phyloP scores from a whole-genome alignment of 1,140 invertebrate species.

The Callitettix versicolor region DNA sequence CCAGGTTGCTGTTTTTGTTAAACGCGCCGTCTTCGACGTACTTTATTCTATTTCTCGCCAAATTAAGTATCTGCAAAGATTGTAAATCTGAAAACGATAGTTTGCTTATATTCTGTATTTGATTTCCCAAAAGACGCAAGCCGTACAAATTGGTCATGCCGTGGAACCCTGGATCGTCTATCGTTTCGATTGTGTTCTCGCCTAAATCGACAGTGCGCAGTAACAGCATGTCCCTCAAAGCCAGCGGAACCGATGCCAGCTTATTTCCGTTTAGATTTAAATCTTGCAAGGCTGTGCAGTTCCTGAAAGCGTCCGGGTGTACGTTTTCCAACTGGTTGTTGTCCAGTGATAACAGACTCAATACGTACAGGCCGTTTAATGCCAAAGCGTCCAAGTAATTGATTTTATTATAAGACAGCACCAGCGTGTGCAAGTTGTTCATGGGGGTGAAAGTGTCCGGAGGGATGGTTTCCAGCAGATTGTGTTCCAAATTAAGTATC shows the following conservation, averaged over 20 bases:
- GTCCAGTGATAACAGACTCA: slow-evolving; percentile 66
- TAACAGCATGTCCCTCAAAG: slow-evolving; percentile 60
- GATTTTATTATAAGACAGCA: slow-evolving; percentile 68
- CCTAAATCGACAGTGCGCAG: slow-evolving; percentile 69
- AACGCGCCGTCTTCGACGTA: slow-evolving; percentile 74
- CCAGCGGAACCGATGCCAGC: slow-evolving; percentile 58
- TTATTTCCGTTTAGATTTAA: slow-evolving; percentile 74
- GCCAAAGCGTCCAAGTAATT: slow-evolving; percentile 63
- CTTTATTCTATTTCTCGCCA: slow-evolving; percentile 74
- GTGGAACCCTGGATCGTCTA: slow-evolving; percentile 69
- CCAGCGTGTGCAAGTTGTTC: slow-evolving; percentile 71
- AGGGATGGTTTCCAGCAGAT: slow-evolving; percentile 64
- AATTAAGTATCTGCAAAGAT: slow-evolving; percentile 74
- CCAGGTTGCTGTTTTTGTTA: slow-evolving; percentile 62
- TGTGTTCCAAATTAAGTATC: slow-evolving; percentile 69
- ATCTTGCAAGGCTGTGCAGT: slow-evolving; percentile 65
- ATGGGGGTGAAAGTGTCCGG: slow-evolving; percentile 70
- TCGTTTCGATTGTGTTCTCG: slow-evolving; percentile 61
- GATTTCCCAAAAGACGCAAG: slow-evolving; percentile 75
- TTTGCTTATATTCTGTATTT: slow-evolving; percentile 73
- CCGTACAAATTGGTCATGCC: slow-evolving; percentile 73
- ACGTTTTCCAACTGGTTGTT: slow-evolving; percentile 65
- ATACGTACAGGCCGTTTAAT: slow-evolving; percentile 65
- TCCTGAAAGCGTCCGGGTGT: slow-evolving; percentile 69
- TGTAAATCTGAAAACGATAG: slow-evolving; percentile 69